These are phyloP conservation scores for Myotis findleyi DNA, from an alignment of 2,797 vertebrate genomes.

Conservation along the genomic window DNA sequence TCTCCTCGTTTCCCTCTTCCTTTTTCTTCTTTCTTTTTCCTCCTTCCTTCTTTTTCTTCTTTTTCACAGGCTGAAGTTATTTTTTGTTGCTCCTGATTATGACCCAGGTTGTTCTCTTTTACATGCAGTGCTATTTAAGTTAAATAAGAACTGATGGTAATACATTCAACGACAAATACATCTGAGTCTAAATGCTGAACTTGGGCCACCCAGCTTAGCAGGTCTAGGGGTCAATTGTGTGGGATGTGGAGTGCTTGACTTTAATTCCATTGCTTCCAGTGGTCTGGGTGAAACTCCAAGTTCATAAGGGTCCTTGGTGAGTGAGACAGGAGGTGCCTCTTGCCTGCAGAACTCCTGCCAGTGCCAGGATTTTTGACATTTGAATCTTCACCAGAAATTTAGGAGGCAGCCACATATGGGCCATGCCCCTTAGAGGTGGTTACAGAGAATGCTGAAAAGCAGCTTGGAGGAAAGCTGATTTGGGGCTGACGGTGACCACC, in stretches of 20 bases:
- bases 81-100: slow-evolving; percentile 3
- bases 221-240: background rate
- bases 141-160: background rate
- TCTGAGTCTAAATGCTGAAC: background rate
- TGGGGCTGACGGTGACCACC: background rate
- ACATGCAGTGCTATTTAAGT: background rate
- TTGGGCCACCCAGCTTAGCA: background rate
- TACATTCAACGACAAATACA: background rate
- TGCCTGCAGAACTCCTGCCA: background rate
- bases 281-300: background rate
- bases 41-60: background rate
- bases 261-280: background rate
- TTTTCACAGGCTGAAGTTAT: background rate
- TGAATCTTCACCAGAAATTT: background rate
- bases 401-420: background rate
- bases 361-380: background rate
- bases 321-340: too few relatives aligned
- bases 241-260: background rate
- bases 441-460: background rate
- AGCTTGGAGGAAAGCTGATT: background rate
- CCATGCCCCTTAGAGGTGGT: background rate
- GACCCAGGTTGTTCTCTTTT: slow-evolving; percentile 11
- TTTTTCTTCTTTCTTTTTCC: background rate
- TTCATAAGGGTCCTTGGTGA: background rate
- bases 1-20: background rate